phyloP scores from a whole-genome alignment of 1,140 invertebrate genomes.

The Lithobius niger region DNA sequence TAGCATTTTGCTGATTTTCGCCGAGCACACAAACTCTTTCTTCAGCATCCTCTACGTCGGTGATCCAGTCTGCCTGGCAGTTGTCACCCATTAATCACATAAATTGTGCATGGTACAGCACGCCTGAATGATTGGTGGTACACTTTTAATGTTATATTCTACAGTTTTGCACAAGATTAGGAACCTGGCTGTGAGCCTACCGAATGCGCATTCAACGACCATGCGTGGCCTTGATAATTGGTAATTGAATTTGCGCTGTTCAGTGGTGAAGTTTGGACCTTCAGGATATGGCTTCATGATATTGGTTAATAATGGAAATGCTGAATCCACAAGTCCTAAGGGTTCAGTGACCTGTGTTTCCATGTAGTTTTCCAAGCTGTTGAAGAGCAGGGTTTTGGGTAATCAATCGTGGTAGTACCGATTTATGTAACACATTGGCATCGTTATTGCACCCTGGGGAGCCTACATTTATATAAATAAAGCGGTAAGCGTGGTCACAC shows the following conservation, averaged over 20 bases:
- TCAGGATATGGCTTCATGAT: constrained; percentile 5
- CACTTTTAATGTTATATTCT: constrained; percentile 2
- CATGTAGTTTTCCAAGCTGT: background rate
- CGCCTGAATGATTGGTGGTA: background rate
- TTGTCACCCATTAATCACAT: no score
- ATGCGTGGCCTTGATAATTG: background rate
- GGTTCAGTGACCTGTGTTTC: background rate
- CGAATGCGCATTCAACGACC: constrained; percentile 5
- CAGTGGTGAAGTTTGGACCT: background rate
- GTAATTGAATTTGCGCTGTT: background rate
- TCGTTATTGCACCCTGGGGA: constrained; percentile 5
- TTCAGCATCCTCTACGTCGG: no score
- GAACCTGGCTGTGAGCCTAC: constrained; percentile 1
- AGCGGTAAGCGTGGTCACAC: background rate
- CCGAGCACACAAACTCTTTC: no score
- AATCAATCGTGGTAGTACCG: background rate
- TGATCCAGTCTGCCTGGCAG: no score
- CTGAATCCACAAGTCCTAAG: background rate
- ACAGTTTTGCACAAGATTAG: background rate
- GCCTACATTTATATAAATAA: constrained; percentile 1
- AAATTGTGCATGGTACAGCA: constrained; percentile 4
- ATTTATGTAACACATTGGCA: background rate
- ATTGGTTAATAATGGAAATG: background rate
- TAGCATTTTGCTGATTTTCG: no score
- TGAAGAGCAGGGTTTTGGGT: background rate